These are phyloP conservation scores for Triops cancriformis DNA, from an alignment of 1,140 invertebrate species.

Conservation along the genomic window DNA sequence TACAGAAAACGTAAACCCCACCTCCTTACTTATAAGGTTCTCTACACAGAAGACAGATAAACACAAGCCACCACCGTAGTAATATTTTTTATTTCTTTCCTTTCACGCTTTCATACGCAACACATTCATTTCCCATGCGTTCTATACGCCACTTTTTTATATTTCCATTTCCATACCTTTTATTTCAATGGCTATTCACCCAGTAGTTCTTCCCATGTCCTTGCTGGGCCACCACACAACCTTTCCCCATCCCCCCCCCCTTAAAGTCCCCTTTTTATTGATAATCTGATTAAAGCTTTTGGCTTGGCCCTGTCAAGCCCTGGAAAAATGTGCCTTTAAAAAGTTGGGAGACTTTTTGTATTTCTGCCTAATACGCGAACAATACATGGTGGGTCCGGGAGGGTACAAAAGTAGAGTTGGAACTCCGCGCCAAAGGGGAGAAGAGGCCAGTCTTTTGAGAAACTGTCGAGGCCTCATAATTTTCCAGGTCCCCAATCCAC, in stretches of 20 bases:
- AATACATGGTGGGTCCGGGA: background rate
- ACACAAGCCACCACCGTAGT: background rate
- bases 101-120: background rate
- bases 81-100: background rate
- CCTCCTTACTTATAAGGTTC: background rate
- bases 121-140: background rate
- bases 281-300: slow-evolving; percentile 14
- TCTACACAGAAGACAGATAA: background rate
- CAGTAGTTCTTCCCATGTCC: background rate
- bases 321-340: background rate
- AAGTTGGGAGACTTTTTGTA: slow-evolving; percentile 3
- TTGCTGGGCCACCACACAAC: background rate
- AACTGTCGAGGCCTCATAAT: background rate
- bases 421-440: background rate
- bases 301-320: background rate
- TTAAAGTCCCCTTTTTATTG: background rate
- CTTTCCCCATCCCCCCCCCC: background rate
- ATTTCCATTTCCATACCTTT: background rate
- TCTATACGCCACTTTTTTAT: background rate
- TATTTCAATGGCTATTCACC: background rate
- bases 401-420: background rate
- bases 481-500: background rate
- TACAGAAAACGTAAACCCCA: background rate
- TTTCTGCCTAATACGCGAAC: slow-evolving; percentile 6
- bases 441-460: background rate